These are phyloP conservation scores for Diachasma alloeum DNA, from an alignment of 1,140 invertebrate genomes.

Conservation along the genomic window DNA sequence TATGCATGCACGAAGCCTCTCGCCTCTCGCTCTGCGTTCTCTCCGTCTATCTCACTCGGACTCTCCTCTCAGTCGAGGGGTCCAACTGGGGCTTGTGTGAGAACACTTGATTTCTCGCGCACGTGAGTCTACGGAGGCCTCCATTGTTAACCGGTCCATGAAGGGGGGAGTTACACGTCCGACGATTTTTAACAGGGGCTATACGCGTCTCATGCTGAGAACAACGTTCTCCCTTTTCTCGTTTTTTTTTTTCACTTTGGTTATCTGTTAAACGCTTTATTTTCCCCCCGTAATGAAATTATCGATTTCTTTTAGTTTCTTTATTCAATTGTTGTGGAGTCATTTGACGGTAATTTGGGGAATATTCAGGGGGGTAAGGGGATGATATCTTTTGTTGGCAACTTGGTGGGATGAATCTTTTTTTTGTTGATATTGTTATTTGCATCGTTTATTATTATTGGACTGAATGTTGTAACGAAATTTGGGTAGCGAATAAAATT, in stretches of 20 bases:
- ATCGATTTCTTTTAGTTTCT: background rate
- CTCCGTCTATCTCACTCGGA: background rate
- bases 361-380: background rate
- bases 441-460: no score
- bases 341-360: background rate
- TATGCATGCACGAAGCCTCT: slow-evolving; percentile 58
- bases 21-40: slow-evolving; percentile 9
- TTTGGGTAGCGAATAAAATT: no score
- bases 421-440: no score
- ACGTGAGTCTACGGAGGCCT: slow-evolving; percentile 57
- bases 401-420: no score
- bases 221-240: slow-evolving; percentile 45
- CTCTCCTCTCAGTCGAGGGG: slow-evolving; percentile 26
- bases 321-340: background rate
- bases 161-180: slow-evolving; percentile 40
- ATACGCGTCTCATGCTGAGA: slow-evolving; percentile 4
- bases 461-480: no score
- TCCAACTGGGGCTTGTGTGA: slow-evolving; percentile 52
- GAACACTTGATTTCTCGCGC: slow-evolving; percentile 66
- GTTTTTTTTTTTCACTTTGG: background rate
- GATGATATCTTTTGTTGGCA: no score
- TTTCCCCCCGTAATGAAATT: background rate
- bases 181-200: slow-evolving; percentile 49
- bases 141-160: slow-evolving; percentile 60
- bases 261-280: background rate